These are phyloP conservation scores for Microtus pennsylvanicus DNA, from an alignment of 2,113 vertebrate genomes.

Conservation along the genomic window DNA sequence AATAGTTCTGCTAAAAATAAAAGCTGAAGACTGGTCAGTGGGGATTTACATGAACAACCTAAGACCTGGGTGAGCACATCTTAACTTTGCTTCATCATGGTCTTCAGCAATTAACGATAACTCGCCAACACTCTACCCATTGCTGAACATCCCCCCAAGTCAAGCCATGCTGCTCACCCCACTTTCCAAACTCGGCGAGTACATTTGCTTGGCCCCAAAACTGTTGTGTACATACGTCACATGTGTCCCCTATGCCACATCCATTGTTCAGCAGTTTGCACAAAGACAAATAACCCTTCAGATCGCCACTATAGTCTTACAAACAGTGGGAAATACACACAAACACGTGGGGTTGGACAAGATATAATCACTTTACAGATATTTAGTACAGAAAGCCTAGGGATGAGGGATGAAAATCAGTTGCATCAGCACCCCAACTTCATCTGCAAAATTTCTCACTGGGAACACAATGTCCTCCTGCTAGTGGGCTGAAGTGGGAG, in stretches of 20 bases:
- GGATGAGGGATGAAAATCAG: constrained; percentile 55
- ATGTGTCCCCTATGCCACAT: neutral
- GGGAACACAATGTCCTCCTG: constrained; percentile 7
- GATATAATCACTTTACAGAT: constrained; percentile 53
- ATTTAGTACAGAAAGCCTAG: constrained; percentile 62
- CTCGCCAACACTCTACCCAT: neutral
- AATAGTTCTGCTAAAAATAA: constrained; percentile 60
- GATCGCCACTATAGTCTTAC: neutral
- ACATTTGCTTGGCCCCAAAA: constrained; percentile 25
- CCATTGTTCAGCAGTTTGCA: neutral
- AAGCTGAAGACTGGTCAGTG: constrained; percentile 21
- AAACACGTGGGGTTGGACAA: neutral
- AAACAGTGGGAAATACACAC: constrained; percentile 26
- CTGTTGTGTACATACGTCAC: neutral
- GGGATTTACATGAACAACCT: constrained; percentile 62
- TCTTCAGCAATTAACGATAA: neutral
- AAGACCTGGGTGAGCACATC: constrained; percentile 42
- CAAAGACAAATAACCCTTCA: constrained; percentile 14
- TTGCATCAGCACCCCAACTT: constrained; percentile 59
- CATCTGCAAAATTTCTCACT: constrained; percentile 59
- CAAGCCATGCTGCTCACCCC: neutral
- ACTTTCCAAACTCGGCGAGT: neutral
- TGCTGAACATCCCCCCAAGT: neutral
- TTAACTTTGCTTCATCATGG: neutral
- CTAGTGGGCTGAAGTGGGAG: constrained; percentile 46